These are phyloP conservation scores for Orthosia gothica DNA, from an alignment of 2,888 invertebrate species.

Conservation along the genomic window DNA sequence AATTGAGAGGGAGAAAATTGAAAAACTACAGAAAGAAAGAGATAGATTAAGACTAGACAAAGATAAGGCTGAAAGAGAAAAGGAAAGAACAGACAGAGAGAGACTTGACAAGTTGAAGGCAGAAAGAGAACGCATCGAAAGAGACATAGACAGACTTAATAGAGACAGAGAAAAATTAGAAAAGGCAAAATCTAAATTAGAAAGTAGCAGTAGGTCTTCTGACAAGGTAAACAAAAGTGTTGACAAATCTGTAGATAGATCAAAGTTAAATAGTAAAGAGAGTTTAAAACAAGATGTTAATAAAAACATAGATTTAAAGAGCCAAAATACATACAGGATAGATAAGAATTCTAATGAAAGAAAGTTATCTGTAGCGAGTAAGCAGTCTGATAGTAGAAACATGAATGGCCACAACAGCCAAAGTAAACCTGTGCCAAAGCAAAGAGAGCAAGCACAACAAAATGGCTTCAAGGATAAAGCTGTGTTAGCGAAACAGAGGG, in stretches of 20 bases:
- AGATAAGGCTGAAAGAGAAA: slow-evolving; percentile 78
- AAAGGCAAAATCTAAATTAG: slow-evolving; percentile 83
- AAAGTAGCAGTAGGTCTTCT: slow-evolving; percentile 72
- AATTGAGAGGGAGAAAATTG: slow-evolving; percentile 73
- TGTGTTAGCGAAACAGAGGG: slow-evolving; percentile 73
- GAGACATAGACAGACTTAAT: slow-evolving; percentile 85
- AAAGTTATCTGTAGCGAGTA: slow-evolving; percentile 74
- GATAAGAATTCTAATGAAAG: slow-evolving; percentile 86
- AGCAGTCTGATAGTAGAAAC: slow-evolving; percentile 76
- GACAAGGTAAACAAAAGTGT: slow-evolving; percentile 74
- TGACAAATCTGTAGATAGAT: slow-evolving; percentile 78
- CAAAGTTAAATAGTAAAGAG: slow-evolving; percentile 77
- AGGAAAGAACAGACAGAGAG: slow-evolving; percentile 80
- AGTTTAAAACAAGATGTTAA: slow-evolving; percentile 74
- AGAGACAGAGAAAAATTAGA: slow-evolving; percentile 85
- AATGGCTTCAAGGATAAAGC: slow-evolving; percentile 77
- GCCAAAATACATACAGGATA: slow-evolving; percentile 89
- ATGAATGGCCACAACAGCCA: slow-evolving; percentile 81
- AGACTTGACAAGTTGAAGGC: slow-evolving; percentile 85
- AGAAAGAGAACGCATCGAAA: slow-evolving; percentile 86
- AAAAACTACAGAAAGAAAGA: slow-evolving; percentile 73
- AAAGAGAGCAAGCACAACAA: slow-evolving; percentile 74
- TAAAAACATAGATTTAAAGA: slow-evolving; percentile 87
- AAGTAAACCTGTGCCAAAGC: slow-evolving; percentile 81
- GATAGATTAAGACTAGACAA: slow-evolving; percentile 68